Evolutionary conservation across 2,113 vertebrate genomes (phyloP), one percentile per base, ranked within the genome.

Genomic region (Chaetodon trifascialis): DNA sequence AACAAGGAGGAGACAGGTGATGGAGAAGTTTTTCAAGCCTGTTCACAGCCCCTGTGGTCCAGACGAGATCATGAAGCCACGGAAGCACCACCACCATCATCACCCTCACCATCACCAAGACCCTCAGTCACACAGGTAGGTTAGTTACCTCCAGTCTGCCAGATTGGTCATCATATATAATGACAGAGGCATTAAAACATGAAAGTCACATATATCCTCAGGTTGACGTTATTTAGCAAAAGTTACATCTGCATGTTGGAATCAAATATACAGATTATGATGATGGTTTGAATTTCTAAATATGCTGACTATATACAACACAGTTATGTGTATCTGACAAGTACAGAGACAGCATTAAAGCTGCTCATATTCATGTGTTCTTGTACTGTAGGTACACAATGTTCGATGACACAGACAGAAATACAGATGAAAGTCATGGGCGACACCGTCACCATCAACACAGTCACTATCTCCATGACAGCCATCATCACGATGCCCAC

Each of bases 11-110:
- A 1, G 83, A 60, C 80, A 92, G 34, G 82, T 91, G 30, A 92
- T 95, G 93, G 95, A 95, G 73, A 96, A 93, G 60, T 95, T 90
- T 78, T 96, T 96, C 55, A 95, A 91, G 21, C 95, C 95, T 1
- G 88, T 96, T 65, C 88, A 87, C 25, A 84, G 68, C 38, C 85
- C 90, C 38, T 85, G 89, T 40, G 38, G 62, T 1, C 65, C 66
- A 16, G 93, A 93, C 5, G 91, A 93, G 52, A 66, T 70, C n/a
- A 30, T 30, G 30, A 91, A 92, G 76, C 68, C 44, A 0, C 72
- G 67, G 64, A 91, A 81, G 67, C 88, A 90, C n/a, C 86, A 84
- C 47, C 84, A 75, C 23, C 88, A 79, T 40, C 88, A 83, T 55
- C 85, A 83, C 0, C 80, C 72, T 44, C 73, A 62, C 5, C 88